Evolutionary conservation across 2,888 invertebrate genomes (phyloP), one percentile per base, ranked within the genome.

Genomic region (Argyresthia goedartella): DNA sequence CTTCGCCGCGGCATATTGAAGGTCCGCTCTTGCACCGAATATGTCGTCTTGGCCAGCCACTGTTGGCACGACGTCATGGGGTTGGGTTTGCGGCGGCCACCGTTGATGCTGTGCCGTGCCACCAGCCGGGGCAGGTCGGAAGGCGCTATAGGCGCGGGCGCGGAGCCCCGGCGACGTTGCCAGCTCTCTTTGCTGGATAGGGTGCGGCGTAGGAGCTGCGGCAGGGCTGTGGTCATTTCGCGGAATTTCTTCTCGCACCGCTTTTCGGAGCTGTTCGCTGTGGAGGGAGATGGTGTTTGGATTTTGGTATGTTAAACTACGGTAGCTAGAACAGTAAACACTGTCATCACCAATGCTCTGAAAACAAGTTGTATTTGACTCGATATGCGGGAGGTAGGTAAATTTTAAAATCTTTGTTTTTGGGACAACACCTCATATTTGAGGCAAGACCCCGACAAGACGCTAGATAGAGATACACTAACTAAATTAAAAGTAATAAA

Each of bases 101-200:
- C 25, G 25, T 25, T 25, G 3, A 25, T 6, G 33, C 64, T 62
- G 10, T 74, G 65, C 61, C 7, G 76, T 62, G 2, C 65, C 66
- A 4, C 71, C 65, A 25, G 25, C 3, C 25, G 25, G 3, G 25
- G 25, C 4, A 73, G 56, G 53, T 77, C 77, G 0, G 72, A 70
- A 0, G 66, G 57, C 4, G 65, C 74, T 4, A 69, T 63, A 0
- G 75, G 76, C 8, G 69, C 72, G 0, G 81, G 81, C 0, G 79
- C 82, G 0, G 82, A 82, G 0, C 81, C 81, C 0, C 81, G 69
- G 1, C 84, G 73, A 1, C 66, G 65, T 0, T 64, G 54, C 67
- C 71, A 73, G 3, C 60, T 53, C 13, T 76, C 78, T 49, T 71
- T 73, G 13, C 66, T 65, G 0, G 75, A 67, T 16, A 76, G 57